Conservation (phyloP, 2,797 vertebrate genomes). For the Forpus xanthops region DNA sequence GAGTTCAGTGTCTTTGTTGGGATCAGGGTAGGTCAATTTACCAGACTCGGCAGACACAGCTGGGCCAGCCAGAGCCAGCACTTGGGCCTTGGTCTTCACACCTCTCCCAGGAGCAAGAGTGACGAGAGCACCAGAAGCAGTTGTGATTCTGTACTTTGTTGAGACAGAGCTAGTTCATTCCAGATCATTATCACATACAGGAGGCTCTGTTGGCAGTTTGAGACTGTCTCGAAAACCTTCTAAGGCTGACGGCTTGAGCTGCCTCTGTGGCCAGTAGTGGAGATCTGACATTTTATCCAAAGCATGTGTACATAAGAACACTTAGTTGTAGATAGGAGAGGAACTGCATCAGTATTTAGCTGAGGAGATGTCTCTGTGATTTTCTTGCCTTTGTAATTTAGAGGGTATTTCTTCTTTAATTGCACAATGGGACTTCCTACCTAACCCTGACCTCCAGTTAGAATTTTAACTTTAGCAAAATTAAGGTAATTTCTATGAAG, state of each 20-base stretch:
- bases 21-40: rapidly evolving
- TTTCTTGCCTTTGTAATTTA: background rate
- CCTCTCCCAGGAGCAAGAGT: rapidly evolving
- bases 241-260: background rate
- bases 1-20: rapidly evolving
- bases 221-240: background rate
- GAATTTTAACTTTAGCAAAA: background rate
- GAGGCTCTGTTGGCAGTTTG: background rate
- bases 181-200: rapidly evolving
- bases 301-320: rapidly evolving
- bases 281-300: background rate
- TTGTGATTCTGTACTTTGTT: background rate
- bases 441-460: background rate
- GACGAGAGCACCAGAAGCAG: background rate
- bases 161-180: rapidly evolving
- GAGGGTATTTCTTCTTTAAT: background rate
- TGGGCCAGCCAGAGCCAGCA: background rate
- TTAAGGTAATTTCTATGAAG: background rate
- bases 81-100: background rate
- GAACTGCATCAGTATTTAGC: background rate
- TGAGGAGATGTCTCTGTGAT: background rate
- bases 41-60: rapidly evolving
- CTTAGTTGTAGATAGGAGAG: background rate
- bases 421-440: background rate
- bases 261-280: background rate